Conservation (phyloP, 2,113 vertebrate species). For the Gopherus flavomarginatus region DNA sequence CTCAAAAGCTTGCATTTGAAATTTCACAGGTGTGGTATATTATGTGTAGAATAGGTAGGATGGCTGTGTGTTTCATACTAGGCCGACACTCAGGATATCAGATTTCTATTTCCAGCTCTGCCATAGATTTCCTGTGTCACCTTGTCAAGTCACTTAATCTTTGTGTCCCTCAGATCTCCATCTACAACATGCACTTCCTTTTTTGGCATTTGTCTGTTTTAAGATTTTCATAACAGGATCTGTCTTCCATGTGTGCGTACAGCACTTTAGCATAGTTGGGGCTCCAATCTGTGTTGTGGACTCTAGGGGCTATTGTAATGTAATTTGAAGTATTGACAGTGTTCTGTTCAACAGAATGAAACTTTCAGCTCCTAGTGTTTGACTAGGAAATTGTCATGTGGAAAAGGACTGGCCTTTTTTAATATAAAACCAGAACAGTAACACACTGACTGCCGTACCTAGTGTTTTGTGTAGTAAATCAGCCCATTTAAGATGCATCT, state of each 20-base stretch:
- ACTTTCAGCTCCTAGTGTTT: not conserved
- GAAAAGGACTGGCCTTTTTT: not conserved
- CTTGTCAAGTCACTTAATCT: too few relatives aligned
- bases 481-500: not conserved
- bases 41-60: not conserved
- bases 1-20: not conserved
- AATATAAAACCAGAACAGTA: not conserved
- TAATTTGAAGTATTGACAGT: too few relatives aligned
- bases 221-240: not conserved
- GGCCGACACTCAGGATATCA: not conserved
- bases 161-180: too few relatives aligned
- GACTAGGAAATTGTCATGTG: not conserved
- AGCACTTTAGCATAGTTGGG: not conserved
- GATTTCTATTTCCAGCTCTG: too few relatives aligned
- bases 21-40: not conserved
- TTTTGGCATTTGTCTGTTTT: not conserved
- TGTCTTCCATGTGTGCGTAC: not conserved
- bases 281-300: not conserved
- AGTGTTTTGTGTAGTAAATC: not conserved
- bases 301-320: too few relatives aligned
- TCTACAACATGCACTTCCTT: not conserved
- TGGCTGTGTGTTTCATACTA: fast-evolving
- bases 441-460: not conserved
- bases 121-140: too few relatives aligned
- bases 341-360: not conserved